Conservation (phyloP, 1,140 invertebrate genomes). For the Lasaia peninsularis region DNA sequence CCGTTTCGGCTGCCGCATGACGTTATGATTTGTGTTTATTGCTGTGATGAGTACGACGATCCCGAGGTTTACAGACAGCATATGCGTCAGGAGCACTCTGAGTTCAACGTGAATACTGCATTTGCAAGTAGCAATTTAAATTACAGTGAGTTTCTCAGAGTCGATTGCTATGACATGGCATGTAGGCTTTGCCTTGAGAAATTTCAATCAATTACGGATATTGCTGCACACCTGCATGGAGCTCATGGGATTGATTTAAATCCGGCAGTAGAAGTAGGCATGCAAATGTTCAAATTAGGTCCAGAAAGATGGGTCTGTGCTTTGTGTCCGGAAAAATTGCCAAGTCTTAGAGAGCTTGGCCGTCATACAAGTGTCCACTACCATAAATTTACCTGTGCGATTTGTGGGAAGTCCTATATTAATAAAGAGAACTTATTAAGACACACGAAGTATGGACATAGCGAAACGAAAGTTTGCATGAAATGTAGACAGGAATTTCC, state of each 20-base stretch:
- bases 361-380: constrained; percentile 50
- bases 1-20: constrained; percentile 57
- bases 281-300: constrained; percentile 50
- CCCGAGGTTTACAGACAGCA: constrained; percentile 41
- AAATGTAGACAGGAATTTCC: constrained; percentile 44
- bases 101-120: constrained; percentile 40
- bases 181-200: constrained; percentile 38
- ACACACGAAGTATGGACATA: constrained; percentile 35
- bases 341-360: constrained; percentile 38
- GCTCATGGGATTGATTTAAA: constrained; percentile 37
- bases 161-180: constrained; percentile 41
- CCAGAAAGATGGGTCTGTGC: constrained; percentile 41
- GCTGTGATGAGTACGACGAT: constrained; percentile 47
- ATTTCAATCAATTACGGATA: constrained; percentile 33
- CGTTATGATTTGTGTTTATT: constrained; percentile 58
- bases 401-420: constrained; percentile 51
- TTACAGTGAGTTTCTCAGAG: constrained; percentile 45
- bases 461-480: constrained; percentile 36
- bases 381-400: constrained; percentile 52
- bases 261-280: constrained; percentile 34
- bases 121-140: constrained; percentile 36
- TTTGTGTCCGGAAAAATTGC: constrained; percentile 36
- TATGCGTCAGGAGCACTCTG: constrained; percentile 38
- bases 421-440: constrained; percentile 35
- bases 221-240: constrained; percentile 39